Base-by-base conservation (phyloP, 2,888 invertebrate species). In the Nemotelus pantherinus region DNA sequence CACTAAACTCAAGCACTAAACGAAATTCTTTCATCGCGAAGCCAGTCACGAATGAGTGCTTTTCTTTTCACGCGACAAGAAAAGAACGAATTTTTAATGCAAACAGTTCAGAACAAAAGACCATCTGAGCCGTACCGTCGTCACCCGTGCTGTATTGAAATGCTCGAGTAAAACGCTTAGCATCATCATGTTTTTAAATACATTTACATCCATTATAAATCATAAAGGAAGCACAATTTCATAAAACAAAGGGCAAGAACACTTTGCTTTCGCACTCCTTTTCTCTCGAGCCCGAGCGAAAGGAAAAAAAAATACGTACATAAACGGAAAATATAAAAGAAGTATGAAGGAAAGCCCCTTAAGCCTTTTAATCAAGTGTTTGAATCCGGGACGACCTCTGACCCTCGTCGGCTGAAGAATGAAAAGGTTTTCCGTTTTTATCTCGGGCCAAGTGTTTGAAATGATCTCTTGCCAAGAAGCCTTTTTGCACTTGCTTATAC, bases 301-400 rank as follows among this genome's bases (percentile, higher is more conserved):
- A 7, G 57, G 44, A n/a, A 25, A 39, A 57, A 72, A 60, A 72
- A 47, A 7, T 7, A 55, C 41, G 60, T 43, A 57, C 39, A 39
- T 58, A 55, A 43, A 50, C 3, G 25, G 53, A 41, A 44, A 6
- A 43, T 47, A 6, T 41, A 25, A 44, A 39, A 50, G 48, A 55
- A 44, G 63, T 43, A 75, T 43, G 58, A 50, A 47, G 39, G 25
- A 65, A 76, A 76, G 55, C 39, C 76, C 76, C 76, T 67, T 9
- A 65, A 67, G 76, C 76, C 76, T 64, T 76, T 76, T 76, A 76
- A 76, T 76, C 76, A 76, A 76, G 76, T 76, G 76, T 67, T 76
- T 63, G 67, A 55, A 65, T 76, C 76, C 74, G 63, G 55, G 55
- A 10, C 63, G 74, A 74, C 74, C 60, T 74, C 45, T 63, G 74